Conservation (phyloP, 2,797 vertebrate species). For the Arnoldichthys spilopterus region DNA sequence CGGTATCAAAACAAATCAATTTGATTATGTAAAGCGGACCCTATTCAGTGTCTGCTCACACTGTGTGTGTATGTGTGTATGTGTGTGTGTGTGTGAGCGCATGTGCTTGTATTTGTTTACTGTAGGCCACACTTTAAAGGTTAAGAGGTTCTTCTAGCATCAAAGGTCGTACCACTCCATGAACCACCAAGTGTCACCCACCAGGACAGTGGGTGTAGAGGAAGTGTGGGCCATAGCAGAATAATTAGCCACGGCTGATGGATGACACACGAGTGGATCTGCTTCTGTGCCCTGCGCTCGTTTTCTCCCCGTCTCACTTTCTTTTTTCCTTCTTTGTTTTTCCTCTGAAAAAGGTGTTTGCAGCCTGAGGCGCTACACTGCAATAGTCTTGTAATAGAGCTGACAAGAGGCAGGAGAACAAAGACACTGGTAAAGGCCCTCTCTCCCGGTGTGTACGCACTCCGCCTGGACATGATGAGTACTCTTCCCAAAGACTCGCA, state of each 20-base stretch:
- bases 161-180: constrained; percentile 47
- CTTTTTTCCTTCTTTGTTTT: neutral
- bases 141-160: constrained; percentile 55
- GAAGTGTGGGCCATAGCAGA: constrained; percentile 24
- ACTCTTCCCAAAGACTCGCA: constrained; percentile 44
- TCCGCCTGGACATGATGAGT: neutral
- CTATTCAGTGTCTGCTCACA: constrained; percentile 46
- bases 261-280: constrained; percentile 46
- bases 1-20: constrained; percentile 62
- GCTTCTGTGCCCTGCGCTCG: neutral
- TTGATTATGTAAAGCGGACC: constrained; percentile 63
- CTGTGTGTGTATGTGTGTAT: constrained; percentile 33
- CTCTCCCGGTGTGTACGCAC: constrained; percentile 53
- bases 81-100: constrained; percentile 17
- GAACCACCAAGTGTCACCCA: constrained; percentile 37
- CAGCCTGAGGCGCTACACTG: constrained; percentile 5
- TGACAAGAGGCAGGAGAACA: constrained; percentile 19
- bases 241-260: constrained; percentile 58
- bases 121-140: constrained; percentile 57
- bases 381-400: neutral
- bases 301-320: neutral
- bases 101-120: constrained; percentile 42
- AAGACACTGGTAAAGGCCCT: neutral
- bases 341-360: constrained; percentile 9
- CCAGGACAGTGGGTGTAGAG: constrained; percentile 43